These are phyloP conservation scores for Drosophila virilis DNA, from an alignment of 1,140 invertebrate genomes.

Conservation along the genomic window DNA sequence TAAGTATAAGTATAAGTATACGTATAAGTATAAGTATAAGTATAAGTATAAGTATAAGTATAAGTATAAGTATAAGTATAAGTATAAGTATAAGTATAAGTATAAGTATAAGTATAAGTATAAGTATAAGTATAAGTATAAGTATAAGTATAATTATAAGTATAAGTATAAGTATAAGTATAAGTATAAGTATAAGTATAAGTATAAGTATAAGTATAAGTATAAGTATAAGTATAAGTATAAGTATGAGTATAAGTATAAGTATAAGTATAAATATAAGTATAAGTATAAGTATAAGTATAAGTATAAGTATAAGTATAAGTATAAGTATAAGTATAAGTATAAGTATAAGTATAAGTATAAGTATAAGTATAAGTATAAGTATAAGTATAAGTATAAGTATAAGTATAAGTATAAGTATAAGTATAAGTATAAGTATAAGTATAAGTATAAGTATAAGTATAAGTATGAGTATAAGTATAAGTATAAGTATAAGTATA, in stretches of 20 bases:
- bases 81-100: constrained; percentile 1
- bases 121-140: constrained; percentile 1
- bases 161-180: too few species aligned
- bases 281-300: constrained; percentile 1
- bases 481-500: background rate
- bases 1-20: too few species aligned
- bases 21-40: background rate
- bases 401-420: background rate
- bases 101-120: constrained; percentile 1
- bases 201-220: too few species aligned
- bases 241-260: background rate
- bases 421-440: background rate
- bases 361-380: background rate
- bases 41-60: background rate
- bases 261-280: background rate
- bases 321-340: background rate
- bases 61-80: constrained; percentile 1
- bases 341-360: background rate
- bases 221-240: background rate
- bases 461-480: background rate
- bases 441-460: too few species aligned
- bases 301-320: background rate
- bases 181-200: too few species aligned
- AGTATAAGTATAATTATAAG: background rate
- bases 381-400: background rate